Evolutionary conservation across 2,113 vertebrate species (phyloP).

Genomic region (Rhineura floridana): DNA sequence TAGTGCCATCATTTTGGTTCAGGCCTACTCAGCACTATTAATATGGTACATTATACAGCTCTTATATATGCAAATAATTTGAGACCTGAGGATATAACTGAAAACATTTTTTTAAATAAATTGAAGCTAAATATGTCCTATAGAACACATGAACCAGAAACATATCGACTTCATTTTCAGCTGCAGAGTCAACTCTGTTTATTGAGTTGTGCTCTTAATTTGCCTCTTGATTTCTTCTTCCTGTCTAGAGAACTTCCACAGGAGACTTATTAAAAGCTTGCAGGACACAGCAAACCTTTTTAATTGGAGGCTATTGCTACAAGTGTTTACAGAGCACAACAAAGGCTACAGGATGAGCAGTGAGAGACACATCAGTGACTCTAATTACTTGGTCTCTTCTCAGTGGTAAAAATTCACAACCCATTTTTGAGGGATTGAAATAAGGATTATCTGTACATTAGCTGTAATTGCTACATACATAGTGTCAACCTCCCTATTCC

Average conservation of each 20-base stretch:
- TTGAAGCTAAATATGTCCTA: neutral
- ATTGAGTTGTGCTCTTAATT: neutral
- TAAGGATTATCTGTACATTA: neutral
- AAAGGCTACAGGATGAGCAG: neutral
- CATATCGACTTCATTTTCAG: too few relatives aligned
- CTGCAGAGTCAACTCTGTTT: neutral
- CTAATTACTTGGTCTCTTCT: neutral
- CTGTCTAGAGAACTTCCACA: neutral
- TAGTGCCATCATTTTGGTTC: neutral
- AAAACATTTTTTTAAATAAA: neutral
- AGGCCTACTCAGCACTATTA: neutral
- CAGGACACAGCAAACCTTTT: neutral
- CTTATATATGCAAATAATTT: neutral
- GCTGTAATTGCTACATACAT: neutral
- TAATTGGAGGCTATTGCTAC: neutral
- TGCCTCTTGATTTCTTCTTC: neutral
- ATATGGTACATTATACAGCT: neutral
- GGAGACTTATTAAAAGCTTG: slow-evolving; percentile 2
- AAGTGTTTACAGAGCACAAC: neutral
- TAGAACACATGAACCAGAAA: too few relatives aligned
- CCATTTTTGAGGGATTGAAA: neutral
- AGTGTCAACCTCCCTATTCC: neutral
- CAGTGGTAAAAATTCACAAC: neutral
- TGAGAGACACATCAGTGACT: neutral
- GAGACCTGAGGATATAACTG: neutral